Base-by-base conservation (phyloP, 1,140 invertebrate genomes). In the Drosophila albomicans region DNA sequence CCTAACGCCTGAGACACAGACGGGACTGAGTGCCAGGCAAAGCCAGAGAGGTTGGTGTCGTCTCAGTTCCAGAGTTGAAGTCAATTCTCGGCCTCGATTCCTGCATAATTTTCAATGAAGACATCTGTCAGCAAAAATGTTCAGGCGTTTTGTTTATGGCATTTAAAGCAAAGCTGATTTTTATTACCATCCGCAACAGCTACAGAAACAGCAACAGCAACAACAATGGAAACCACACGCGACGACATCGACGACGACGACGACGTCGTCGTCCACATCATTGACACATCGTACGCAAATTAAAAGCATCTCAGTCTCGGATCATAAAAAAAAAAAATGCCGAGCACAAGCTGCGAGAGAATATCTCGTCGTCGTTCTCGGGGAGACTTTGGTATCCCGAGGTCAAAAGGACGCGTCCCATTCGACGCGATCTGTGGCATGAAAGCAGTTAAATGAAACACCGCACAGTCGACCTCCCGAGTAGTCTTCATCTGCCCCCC, bases 111-210 rank as follows among this genome's bases (percentile, higher is more conserved):
- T 89, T 89, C 89, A 91, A 91, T 91, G 90, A 91, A 91, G 90
- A 91, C 90, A 91, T 91, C 89, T 91, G 90, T 90, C 90, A 90
- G 82, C 88, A 73, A 85, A 89, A 91, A 91, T 91, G 84, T 79
- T 89, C 81, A 79, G 85, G 85, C 85, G 85, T 89, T 89, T 89
- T 89, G 85, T 89, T 89, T 89, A 89, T 89, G 81, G 85, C 81
- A 85, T 85, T 89, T 88, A 88, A 84, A 70, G 87, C 87, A 91
- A 91, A 87, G 81, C 80, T 82, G 85, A 91, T 91, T 85, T 91
- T 91, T 91, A 91, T 87, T 89, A 91, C 89, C 89, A 68, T 61
- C 82, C 86, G 64, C 49, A 81, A 84, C 71, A 86, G 43, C 70
- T 20, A 20, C 20, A 20, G 16, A 20, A 75, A 67, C 32, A 75